A percentile compares a stretch with the other conserved stretches of the same genome.
phyloP scores from a whole-genome alignment of 2,888 invertebrate genomes.

The Epiblema foenella region DNA sequence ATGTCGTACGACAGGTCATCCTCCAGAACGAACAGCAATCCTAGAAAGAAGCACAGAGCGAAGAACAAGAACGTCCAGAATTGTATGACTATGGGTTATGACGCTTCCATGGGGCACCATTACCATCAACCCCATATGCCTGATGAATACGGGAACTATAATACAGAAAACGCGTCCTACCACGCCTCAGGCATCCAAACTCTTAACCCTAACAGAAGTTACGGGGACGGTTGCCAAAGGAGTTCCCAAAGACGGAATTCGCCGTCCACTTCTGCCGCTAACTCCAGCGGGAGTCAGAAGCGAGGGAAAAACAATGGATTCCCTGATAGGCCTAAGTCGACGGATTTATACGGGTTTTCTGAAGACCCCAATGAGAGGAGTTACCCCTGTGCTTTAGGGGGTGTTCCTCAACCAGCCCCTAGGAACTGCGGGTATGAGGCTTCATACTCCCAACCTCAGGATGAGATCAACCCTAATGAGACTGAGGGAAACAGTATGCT shows the following conservation, averaged over 20 bases:
- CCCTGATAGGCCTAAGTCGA: conserved; percentile 87
- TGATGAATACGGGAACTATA: conserved; percentile 79
- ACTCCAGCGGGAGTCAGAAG: conserved; percentile 81
- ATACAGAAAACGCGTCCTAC: conserved; percentile 80
- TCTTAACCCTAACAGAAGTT: conserved; percentile 81
- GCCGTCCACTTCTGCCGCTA: conserved; percentile 75
- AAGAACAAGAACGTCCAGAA: conserved; percentile 83
- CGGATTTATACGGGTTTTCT: conserved; percentile 84
- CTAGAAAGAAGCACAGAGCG: conserved; percentile 78
- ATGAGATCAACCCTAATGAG: conserved; percentile 78
- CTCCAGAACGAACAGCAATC: conserved; percentile 82
- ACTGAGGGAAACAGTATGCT: conserved; percentile 89
- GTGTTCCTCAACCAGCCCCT: conserved; percentile 79
- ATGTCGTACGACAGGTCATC: conserved; percentile 81
- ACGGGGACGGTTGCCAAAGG: conserved; percentile 72
- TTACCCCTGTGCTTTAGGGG: conserved; percentile 75
- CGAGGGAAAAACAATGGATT: conserved; percentile 80
- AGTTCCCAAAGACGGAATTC: conserved; percentile 78
- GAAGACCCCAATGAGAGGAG: conserved; percentile 76
- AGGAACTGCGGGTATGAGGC: conserved; percentile 79
- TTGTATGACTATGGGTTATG: conserved; percentile 86
- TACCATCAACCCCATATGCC: conserved; percentile 83
- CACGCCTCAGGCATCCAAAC: conserved; percentile 82
- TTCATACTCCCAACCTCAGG: conserved; percentile 84
- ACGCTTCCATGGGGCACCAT: conserved; percentile 78